Base-by-base conservation (phyloP, 1,140 invertebrate genomes). In the Drosophila willistoni region DNA sequence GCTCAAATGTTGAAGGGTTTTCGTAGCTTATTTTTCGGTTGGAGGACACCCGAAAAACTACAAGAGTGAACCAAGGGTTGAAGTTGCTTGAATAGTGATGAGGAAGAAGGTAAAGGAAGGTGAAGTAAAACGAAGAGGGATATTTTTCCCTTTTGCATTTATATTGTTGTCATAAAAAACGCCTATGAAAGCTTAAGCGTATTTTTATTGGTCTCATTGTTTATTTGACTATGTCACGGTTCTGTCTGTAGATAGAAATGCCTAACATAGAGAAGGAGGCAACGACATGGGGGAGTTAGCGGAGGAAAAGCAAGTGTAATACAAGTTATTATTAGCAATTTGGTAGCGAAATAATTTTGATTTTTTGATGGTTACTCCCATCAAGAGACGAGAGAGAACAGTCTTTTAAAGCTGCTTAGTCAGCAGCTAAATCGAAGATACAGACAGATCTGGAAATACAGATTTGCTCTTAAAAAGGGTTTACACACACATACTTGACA, bases 131-230 rank as follows among this genome's bases (percentile, higher is more conserved):
- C 10, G 22, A 1, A 1, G 1, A 3, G 39, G 60, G 47, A 64
- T 66, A 67, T 60, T 80, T 81, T 70, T 75, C 66, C 70, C 84
- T 69, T 81, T 90, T 90, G 83, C 87, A 90, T 90, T 90, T 90
- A 87, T 90, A 90, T 90, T 90, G 87, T 90, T 90, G 87, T 90
- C 87, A 90, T 90, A 90, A 90, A 90, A 90, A 90, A 90, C 87
- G 87, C 87, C 87, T 90, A 90, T 90, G 85, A 90, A 90, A 90
- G 86, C 86, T 85, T 90, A 90, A 90, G 85, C 86, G 85, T 78
- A 90, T 90, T 90, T 90, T 90, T 90, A 89, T 89, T 89, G 80
- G 84, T 81, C 80, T 80, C 84, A 89, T 89, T 89, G 80, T 89
- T 89, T 89, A 89, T 89, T 89, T 89, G 84, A 82, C 81, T 89